A percentile compares a stretch with the other conserved stretches of the same genome.
phyloP scores from a whole-genome alignment of 2,888 invertebrate species.

The Desoria tigrina region DNA sequence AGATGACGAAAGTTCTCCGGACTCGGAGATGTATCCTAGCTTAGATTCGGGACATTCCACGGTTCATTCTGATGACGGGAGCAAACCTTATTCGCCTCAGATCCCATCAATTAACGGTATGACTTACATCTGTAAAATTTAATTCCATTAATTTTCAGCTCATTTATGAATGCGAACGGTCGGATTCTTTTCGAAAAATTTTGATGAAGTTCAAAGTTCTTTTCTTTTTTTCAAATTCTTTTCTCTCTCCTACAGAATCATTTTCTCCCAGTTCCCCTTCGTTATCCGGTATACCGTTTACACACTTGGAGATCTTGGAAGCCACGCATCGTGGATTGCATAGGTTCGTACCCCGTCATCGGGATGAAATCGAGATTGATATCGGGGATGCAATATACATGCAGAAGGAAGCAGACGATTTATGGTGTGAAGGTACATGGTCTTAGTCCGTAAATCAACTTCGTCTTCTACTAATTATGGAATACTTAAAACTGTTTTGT shows the following conservation, averaged over 20 bases:
- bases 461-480: not conserved
- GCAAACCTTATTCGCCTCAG: conserved; percentile 77
- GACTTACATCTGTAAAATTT: not conserved
- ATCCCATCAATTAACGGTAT: conserved; percentile 63
- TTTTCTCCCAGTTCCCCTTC: conserved; percentile 65
- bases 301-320: conserved; percentile 81
- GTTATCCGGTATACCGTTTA: conserved; percentile 74
- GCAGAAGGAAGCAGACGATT: conserved; percentile 91
- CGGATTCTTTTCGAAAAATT: conserved; percentile 12
- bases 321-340: conserved; percentile 94
- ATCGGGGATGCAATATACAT: conserved; percentile 97
- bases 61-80: conserved; percentile 81
- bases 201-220: conserved; percentile 30
- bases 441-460: not conserved
- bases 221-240: conserved; percentile 8
- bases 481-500: not conserved
- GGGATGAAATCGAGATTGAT: conserved; percentile 93
- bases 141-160: not conserved
- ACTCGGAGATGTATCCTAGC: conserved; percentile 74
- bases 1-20: conserved; percentile 73
- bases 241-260: conserved; percentile 57
- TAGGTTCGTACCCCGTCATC: conserved; percentile 91
- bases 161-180: conserved; percentile 4
- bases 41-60: conserved; percentile 90
- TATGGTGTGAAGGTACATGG: conserved; percentile 89